Percentiles rank a stretch among this genome's conserved stretches.
These are phyloP conservation scores for Neocrepidodera transversa DNA, from an alignment of 2,888 invertebrate species.

Conservation along the genomic window DNA sequence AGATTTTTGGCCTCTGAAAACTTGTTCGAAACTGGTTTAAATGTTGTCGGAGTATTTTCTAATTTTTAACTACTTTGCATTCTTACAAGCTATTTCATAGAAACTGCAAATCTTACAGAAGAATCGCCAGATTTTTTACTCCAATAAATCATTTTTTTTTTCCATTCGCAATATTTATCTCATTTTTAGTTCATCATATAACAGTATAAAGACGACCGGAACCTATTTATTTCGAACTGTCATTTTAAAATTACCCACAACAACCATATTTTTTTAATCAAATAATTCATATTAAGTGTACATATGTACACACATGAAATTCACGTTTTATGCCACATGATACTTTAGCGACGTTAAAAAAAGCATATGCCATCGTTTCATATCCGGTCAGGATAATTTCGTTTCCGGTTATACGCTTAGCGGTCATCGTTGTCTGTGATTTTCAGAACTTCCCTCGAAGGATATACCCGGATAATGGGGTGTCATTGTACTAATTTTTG, in stretches of 20 bases:
- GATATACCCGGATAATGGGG: constrained; percentile 17
- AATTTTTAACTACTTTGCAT: too few relatives aligned
- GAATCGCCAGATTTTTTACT: too few relatives aligned
- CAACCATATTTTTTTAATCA: not conserved
- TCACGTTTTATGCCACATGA: constrained; percentile 35
- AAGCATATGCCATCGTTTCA: constrained; percentile 45
- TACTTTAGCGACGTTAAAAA: constrained; percentile 26
- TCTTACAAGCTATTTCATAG: too few relatives aligned
- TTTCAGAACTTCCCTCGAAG: constrained; percentile 32
- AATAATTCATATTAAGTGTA: not conserved
- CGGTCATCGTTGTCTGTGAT: constrained; percentile 39
- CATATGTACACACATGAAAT: constrained; percentile 8
- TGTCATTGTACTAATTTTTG: constrained; percentile 11
- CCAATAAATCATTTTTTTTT: too few relatives aligned
- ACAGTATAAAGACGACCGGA: too few relatives aligned
- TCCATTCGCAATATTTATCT: too few relatives aligned
- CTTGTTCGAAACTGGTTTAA: too few relatives aligned
- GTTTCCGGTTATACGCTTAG: constrained; percentile 43
- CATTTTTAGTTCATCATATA: too few relatives aligned
- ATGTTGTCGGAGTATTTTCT: too few relatives aligned
- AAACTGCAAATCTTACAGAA: too few relatives aligned
- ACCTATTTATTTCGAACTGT: not conserved
- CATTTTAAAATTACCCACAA: not conserved
- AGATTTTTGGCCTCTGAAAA: too few relatives aligned
- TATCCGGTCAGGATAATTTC: constrained; percentile 46